phyloP scores from a whole-genome alignment of 2,113 vertebrate species.

The Cyphomyrus plagiostoma region DNA sequence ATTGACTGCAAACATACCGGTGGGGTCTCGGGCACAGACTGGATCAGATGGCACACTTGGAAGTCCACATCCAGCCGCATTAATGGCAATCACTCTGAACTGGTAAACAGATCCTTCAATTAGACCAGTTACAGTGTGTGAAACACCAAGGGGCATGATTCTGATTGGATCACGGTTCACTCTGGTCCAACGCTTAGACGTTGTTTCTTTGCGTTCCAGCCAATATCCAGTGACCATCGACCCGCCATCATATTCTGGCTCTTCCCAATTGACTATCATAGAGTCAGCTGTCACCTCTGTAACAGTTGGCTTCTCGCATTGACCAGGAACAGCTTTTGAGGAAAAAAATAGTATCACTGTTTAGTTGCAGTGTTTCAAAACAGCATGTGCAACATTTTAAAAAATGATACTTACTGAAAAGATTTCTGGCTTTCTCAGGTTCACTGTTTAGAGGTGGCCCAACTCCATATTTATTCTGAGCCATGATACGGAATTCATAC shows the following conservation, averaged over 20 bases:
- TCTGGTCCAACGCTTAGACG: conserved; percentile 86
- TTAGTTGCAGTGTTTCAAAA: not conserved
- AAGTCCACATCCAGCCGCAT: conserved; percentile 85
- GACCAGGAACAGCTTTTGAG: conserved; percentile 82
- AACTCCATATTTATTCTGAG: conserved; percentile 92
- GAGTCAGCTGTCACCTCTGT: conserved; percentile 80
- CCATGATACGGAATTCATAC: conserved; percentile 93
- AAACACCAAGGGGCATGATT: conserved; percentile 81
- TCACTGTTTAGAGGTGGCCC: conserved; percentile 87
- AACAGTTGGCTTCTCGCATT: conserved; percentile 91
- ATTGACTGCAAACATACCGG: conserved; percentile 62
- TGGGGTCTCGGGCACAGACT: conserved; percentile 80
- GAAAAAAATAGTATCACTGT: not conserved
- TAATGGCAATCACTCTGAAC: conserved; percentile 85
- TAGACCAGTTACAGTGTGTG: conserved; percentile 80
- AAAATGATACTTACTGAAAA: conserved; percentile 77
- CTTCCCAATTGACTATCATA: conserved; percentile 96
- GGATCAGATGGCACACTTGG: conserved; percentile 90
- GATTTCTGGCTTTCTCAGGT: conserved; percentile 89
- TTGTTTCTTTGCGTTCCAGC: conserved; percentile 90
- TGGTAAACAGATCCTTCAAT: conserved; percentile 85
- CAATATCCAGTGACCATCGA: conserved; percentile 88
- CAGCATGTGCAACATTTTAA: not conserved
- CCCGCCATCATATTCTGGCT: conserved; percentile 93
- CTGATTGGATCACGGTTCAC: conserved; percentile 83